phyloP scores from a whole-genome alignment of 2,113 vertebrate genomes.

The Micronycteris hirsuta region DNA sequence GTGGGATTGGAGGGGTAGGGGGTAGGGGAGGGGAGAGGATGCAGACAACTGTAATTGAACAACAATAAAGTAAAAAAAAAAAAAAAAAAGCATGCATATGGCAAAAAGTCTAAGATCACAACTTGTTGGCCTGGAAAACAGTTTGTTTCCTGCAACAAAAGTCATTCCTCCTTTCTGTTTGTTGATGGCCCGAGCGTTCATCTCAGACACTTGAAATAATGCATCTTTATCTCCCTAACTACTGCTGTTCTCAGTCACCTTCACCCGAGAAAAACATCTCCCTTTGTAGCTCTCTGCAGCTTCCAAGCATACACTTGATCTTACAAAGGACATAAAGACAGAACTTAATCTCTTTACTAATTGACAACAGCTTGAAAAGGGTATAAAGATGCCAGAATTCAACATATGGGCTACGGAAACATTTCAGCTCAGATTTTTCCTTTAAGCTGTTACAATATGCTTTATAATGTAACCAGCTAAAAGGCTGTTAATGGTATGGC shows the following conservation, averaged over 20 bases:
- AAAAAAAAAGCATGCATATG: too few relatives aligned
- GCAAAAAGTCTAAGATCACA: too few relatives aligned
- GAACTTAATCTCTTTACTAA: constrained; percentile 55
- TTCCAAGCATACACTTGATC: background rate
- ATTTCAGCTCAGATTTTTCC: constrained; percentile 40
- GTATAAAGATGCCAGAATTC: constrained; percentile 62
- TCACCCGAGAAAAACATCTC: background rate
- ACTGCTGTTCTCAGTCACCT: background rate
- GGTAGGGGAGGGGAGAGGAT: too few relatives aligned
- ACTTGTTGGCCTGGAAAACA: too few relatives aligned
- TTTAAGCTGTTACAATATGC: constrained; percentile 60
- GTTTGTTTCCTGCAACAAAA: constrained; percentile 75
- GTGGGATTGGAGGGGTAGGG: too few relatives aligned
- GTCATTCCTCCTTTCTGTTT: constrained; percentile 71
- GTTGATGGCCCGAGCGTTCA: constrained; percentile 18
- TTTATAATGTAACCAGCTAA: constrained; percentile 58
- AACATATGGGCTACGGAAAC: constrained; percentile 71
- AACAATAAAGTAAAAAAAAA: too few relatives aligned
- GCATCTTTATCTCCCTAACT: background rate
- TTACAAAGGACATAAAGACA: constrained; percentile 54
- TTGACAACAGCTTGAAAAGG: constrained; percentile 69
- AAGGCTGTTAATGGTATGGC: constrained; percentile 49
- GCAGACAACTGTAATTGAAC: too few relatives aligned
- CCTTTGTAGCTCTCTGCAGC: background rate
- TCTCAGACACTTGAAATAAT: background rate